Evolutionary conservation across 2,113 vertebrate genomes (phyloP).

Genomic region (Perca fluviatilis): DNA sequence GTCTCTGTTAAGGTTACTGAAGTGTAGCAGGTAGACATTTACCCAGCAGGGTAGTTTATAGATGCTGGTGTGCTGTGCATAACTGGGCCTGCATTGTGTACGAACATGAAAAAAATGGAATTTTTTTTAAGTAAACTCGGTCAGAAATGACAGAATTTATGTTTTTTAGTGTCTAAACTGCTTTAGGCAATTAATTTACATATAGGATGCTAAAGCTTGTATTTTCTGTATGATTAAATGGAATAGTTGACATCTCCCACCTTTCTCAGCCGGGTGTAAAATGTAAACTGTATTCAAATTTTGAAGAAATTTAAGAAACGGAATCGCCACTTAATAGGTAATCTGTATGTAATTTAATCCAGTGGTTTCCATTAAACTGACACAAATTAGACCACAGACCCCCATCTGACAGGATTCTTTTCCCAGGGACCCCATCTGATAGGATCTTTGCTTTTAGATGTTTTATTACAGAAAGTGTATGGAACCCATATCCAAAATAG

Average conservation of each 20-base stretch:
- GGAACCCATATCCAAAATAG: too few species aligned
- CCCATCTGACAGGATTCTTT: too few species aligned
- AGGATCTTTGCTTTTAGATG: too few species aligned
- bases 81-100: background rate
- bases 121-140: too few species aligned
- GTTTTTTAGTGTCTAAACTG: background rate
- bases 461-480: too few species aligned
- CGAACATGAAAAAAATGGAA: too few species aligned
- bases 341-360: background rate
- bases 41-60: background rate
- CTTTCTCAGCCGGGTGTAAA: background rate
- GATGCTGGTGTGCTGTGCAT: background rate
- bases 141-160: background rate
- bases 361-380: too few species aligned
- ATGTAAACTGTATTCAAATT: background rate
- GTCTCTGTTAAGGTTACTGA: background rate
- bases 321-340: background rate
- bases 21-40: background rate
- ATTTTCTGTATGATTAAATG: background rate
- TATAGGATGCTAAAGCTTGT: background rate
- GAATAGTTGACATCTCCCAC: background rate
- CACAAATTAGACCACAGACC: too few species aligned
- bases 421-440: too few species aligned
- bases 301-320: rapidly evolving
- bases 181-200: background rate